Conservation (phyloP, 2,113 vertebrate species). For the Balaeniceps rex region DNA sequence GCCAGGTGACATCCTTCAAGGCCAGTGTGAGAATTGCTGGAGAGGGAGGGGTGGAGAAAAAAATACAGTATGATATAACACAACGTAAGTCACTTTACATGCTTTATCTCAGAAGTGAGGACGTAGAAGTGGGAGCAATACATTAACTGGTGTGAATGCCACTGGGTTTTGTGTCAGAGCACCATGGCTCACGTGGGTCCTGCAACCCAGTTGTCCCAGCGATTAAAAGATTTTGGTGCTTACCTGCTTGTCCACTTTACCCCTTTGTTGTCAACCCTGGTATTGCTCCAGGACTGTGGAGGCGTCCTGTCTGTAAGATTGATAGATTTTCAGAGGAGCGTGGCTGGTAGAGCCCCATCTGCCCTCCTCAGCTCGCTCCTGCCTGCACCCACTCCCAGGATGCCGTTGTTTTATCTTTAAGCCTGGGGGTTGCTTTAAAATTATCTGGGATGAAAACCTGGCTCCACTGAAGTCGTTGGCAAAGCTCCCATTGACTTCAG, state of each 20-base stretch:
- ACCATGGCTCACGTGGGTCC: not conserved
- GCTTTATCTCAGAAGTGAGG: not conserved
- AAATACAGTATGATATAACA: not conserved
- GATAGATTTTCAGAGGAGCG: not conserved
- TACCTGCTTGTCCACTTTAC: not conserved
- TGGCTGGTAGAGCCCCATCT: not conserved
- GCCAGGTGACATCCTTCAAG: not conserved
- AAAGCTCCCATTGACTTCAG: slow-evolving; percentile 63
- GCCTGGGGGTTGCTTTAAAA: slow-evolving; percentile 49
- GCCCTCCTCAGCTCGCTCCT: not conserved
- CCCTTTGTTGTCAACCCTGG: not conserved
- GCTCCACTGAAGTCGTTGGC: slow-evolving; percentile 49
- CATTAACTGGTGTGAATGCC: too few species aligned
- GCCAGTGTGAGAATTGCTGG: not conserved
- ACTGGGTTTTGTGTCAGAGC: not conserved
- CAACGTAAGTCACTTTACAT: not conserved
- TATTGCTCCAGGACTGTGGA: not conserved
- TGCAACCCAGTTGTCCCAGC: not conserved
- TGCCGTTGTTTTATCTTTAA: slow-evolving; percentile 26
- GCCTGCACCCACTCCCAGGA: slow-evolving; percentile 3
- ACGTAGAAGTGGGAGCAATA: not conserved
- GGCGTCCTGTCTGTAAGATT: not conserved
- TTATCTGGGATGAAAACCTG: slow-evolving; percentile 60
- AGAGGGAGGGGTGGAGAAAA: not conserved
- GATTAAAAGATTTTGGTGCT: not conserved